Base-by-base conservation (phyloP, 1,140 invertebrate genomes). In the Coptotermes formosanus region DNA sequence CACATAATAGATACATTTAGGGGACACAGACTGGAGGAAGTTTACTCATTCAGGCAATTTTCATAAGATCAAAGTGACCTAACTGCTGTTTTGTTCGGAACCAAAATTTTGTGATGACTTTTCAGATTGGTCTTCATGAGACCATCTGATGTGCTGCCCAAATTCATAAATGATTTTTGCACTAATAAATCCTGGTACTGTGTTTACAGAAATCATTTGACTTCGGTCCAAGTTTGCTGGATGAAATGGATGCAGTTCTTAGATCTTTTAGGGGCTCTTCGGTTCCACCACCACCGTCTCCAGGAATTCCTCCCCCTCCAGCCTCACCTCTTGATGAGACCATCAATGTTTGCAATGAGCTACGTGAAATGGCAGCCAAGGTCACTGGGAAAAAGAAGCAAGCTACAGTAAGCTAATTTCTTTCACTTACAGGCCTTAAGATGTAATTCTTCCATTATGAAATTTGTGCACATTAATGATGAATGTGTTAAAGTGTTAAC, bases 231-330 rank as follows among this genome's bases (percentile, higher is more conserved):
- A 99, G 97, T 87, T 92, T 99, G 59, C 92, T 99, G 89, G 98
- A 98, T 89, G 98, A 99, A 92, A 98, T 99, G 94, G 97, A 99
- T 89, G 96, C 97, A 86, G 97, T 99, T 91, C 97, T 99, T 89
- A 95, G 95, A 88, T 96, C 95, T 30, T 91, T 97, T 84, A 93
- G 93, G 89, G 9, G 90, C 91, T 84, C 91, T 91, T 0, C 89
- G 91, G 30, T 89, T 91, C 64, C 64, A 45, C 89, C 90, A 30
- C 90, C 89, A 44, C 88, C 90, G 30, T 88, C 89, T 21, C 88
- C 90, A 25, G 88, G 44, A 82, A 83, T 86, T 14, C 86, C 88
- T 81, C 87, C 88, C 30, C 86, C 90, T n/a, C 92, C 92, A 87
- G 90, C 92, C 12, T 91, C 92, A 82, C 92, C 93, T 3, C 91